Evolutionary conservation across 2,113 vertebrate genomes (phyloP).

Genomic region (Bambusicola thoracicus): DNA sequence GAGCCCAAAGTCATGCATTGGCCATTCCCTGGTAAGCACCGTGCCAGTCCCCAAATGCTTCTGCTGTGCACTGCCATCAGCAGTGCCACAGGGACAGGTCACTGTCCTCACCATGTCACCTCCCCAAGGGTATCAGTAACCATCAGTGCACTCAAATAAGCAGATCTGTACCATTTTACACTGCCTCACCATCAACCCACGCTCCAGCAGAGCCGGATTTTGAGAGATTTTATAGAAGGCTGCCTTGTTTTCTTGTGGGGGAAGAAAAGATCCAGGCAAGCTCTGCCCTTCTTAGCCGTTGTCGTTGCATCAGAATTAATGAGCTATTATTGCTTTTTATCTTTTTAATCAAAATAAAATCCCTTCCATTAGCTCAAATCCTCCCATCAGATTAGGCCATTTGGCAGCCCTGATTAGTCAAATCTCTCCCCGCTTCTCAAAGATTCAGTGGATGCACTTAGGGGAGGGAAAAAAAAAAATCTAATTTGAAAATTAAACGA

Average conservation of each 20-base stretch:
- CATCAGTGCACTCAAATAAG: background rate
- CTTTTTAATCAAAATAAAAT: constrained; percentile 37
- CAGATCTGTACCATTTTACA: background rate
- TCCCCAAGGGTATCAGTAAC: background rate
- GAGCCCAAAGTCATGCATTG: background rate
- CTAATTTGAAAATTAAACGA: background rate
- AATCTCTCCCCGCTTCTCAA: background rate
- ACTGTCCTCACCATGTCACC: background rate
- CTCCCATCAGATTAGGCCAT: background rate
- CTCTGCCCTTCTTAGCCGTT: background rate
- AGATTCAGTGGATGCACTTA: background rate
- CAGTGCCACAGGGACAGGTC: background rate
- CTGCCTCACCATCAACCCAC: background rate
- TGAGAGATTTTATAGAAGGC: background rate
- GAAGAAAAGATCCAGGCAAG: background rate
- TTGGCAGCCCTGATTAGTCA: background rate
- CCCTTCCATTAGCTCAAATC: constrained; percentile 34
- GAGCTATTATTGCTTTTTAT: constrained; percentile 22
- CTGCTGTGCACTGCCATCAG: background rate
- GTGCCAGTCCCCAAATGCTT: background rate
- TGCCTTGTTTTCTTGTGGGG: background rate
- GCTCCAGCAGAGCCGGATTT: background rate
- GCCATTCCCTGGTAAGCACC: background rate
- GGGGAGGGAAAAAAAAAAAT: background rate
- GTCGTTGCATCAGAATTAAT: background rate